Evolutionary conservation across 2,888 invertebrate species (phyloP).

Genomic region (Epirrhoe tristata): DNA sequence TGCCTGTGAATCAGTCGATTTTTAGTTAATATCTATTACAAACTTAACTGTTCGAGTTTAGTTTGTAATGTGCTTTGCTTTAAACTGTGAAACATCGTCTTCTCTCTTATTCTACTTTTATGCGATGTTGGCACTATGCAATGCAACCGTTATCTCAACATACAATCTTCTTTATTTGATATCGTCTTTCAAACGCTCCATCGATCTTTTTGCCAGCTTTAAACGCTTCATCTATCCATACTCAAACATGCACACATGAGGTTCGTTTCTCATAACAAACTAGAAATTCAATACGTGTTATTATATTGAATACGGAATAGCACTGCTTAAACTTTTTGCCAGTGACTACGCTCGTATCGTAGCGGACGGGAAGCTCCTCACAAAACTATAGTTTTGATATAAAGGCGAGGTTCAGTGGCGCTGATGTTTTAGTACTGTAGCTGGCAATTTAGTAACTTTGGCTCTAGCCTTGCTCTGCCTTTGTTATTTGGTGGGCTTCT

Average conservation of each 20-base stretch:
- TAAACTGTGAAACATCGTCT: too few relatives aligned
- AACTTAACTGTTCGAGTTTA: too few relatives aligned
- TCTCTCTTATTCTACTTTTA: too few relatives aligned
- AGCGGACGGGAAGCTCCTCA: background rate
- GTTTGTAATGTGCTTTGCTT: too few relatives aligned
- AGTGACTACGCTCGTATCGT: background rate
- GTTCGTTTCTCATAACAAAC: background rate
- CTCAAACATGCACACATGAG: background rate
- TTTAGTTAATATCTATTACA: too few relatives aligned
- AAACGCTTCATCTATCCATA: background rate
- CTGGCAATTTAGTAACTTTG: slow-evolving; percentile 3
- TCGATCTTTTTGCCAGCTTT: background rate
- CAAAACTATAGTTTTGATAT: slow-evolving; percentile 21
- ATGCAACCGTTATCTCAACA: too few relatives aligned
- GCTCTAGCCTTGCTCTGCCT: background rate
- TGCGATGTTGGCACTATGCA: too few relatives aligned
- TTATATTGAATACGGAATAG: background rate
- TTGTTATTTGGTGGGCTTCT: background rate
- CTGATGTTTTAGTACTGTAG: slow-evolving; percentile 19
- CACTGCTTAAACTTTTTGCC: background rate
- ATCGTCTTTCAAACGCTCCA: background rate
- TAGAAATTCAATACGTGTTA: background rate
- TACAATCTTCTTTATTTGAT: too few relatives aligned
- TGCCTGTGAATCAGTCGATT: too few relatives aligned
- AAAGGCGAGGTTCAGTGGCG: slow-evolving; percentile 23